Base-by-base conservation (phyloP, 2,113 vertebrate genomes). In the Archocentrus centrarchus region DNA sequence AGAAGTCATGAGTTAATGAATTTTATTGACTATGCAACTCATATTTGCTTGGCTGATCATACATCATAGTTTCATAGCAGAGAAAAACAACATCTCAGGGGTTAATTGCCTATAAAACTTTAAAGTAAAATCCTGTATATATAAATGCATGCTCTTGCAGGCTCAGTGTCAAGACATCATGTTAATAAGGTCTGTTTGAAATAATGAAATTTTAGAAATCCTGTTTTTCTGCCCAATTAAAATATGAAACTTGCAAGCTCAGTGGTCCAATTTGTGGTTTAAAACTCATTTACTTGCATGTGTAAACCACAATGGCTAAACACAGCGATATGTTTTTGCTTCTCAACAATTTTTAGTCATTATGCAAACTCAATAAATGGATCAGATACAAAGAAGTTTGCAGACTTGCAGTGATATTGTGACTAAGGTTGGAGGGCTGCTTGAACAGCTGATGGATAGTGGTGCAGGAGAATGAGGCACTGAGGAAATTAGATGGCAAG, bases 401-500 rank as follows among this genome's bases (percentile, higher is more conserved):
- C 47, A 58, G 59, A 57, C 30, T 37, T 61, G 6, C 50, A 76
- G 24, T 37, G 55, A 24, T 70, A 39, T 57, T 18, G 57, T 30
- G 55, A 14, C 4, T 83, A 63, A 66, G 77, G 76, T 60, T 77
- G 13, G 18, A 30, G 66, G 60, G 60, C 32, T 76, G 50, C 22
- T 58, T 64, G 77, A 81, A 30, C 35, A 79, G 59, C 81, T 70
- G 77, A 86, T 82, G 76, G 81, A 88, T 77, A 27, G 82, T 37
- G 58, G 15, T 62, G 59, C 37, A 78, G 64, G 30, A 68, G 37
- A 32, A 76, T 3, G 35, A 77, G 35, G 57, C 20, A 47, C 58
- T 80, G 70, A 90, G 79, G 88, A 80, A 85, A 92, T 90, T 90
- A 78, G 59, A 89, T n/a, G 59, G 82, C 37, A 27, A 6, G 37